phyloP scores from a whole-genome alignment of 2,888 invertebrate species.

The Calameuta pallipes region DNA sequence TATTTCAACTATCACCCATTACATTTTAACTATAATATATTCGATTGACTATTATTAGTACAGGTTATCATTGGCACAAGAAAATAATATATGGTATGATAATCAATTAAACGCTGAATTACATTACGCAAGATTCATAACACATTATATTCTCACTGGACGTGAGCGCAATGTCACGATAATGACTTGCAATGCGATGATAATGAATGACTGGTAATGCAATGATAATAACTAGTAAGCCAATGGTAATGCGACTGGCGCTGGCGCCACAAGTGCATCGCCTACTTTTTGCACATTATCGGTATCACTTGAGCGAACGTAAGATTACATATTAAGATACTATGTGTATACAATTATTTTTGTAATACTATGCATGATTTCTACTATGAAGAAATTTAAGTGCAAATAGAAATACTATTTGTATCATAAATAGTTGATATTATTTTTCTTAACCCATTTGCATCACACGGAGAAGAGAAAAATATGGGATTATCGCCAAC shows the following conservation, averaged over 20 bases:
- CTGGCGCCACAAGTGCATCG: not conserved
- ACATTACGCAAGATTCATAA: not conserved
- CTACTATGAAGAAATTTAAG: not conserved
- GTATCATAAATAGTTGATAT: too few species aligned
- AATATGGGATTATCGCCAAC: too few species aligned
- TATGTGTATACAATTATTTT: not conserved
- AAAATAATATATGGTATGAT: not conserved
- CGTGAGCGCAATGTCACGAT: not conserved
- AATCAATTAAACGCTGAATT: not conserved
- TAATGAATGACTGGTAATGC: not conserved
- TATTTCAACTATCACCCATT: not conserved
- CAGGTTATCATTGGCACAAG: not conserved
- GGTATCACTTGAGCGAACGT: not conserved
- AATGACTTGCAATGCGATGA: not conserved
- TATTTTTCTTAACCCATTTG: too few species aligned
- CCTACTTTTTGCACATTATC: not conserved
- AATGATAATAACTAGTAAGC: not conserved
- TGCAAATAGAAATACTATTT: too few species aligned
- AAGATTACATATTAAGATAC: not conserved
- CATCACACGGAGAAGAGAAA: too few species aligned
- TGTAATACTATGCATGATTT: not conserved
- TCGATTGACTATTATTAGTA: not conserved
- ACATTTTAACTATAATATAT: not conserved
- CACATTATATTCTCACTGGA: not conserved
- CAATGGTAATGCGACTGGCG: not conserved